Conservation (phyloP, 2,888 invertebrate species). For the Pterostichus niger region DNA sequence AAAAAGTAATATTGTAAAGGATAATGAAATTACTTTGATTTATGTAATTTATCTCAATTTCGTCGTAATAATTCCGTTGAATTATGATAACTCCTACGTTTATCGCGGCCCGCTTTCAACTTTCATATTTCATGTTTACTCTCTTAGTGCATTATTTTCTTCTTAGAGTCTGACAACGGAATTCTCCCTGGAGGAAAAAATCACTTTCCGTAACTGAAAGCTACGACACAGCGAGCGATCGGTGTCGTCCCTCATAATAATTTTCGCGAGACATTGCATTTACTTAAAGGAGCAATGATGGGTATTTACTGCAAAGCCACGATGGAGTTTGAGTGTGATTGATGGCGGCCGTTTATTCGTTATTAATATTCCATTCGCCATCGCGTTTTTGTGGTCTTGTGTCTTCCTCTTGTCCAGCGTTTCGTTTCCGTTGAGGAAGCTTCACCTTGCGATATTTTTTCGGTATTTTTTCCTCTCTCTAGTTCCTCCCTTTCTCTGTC, state of each 20-base stretch:
- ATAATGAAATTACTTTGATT: background rate
- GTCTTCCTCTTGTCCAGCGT: background rate
- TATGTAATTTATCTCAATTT: conserved; percentile 16
- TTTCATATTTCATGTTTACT: conserved; percentile 61
- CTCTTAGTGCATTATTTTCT: conserved; percentile 59
- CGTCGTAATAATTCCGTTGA: conserved; percentile 26
- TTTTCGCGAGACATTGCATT: background rate
- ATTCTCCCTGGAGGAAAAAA: conserved; percentile 50
- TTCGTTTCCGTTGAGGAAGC: conserved; percentile 6
- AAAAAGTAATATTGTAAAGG: background rate
- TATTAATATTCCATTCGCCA: too few species aligned
- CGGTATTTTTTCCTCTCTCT: conserved; percentile 40
- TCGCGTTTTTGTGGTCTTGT: background rate
- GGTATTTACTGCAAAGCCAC: conserved; percentile 4
- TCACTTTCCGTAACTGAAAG: conserved; percentile 42
- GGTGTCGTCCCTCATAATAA: conserved; percentile 14
- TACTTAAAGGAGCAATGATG: background rate
- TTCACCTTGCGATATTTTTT: conserved; percentile 53
- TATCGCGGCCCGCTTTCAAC: conserved; percentile 35
- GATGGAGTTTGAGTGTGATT: too few species aligned
- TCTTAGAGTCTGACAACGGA: conserved; percentile 33
- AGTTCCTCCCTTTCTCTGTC: conserved; percentile 65
- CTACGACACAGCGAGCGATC: conserved; percentile 5
- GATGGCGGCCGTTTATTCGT: too few species aligned
- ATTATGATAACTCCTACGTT: conserved; percentile 18